These are phyloP conservation scores for Drosophila rellima DNA, from an alignment of 2,888 invertebrate species.

Conservation along the genomic window DNA sequence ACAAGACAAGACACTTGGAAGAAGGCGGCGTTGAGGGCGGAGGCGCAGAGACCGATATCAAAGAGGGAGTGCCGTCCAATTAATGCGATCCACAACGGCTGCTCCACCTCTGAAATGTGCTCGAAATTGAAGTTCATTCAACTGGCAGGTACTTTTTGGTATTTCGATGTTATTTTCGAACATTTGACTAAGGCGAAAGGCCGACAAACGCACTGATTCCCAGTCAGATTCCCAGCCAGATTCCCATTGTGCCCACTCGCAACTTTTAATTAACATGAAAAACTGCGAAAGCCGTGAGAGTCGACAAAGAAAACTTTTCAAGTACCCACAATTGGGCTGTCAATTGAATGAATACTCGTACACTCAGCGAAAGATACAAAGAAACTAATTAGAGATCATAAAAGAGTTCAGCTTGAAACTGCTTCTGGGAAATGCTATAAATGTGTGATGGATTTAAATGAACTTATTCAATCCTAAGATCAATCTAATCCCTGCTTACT, in stretches of 20 bases:
- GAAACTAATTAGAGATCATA: slow-evolving; percentile 2
- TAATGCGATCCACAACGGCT: slow-evolving; percentile 41
- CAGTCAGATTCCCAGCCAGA: slow-evolving; percentile 34
- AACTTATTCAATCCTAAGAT: neutral
- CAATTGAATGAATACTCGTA: slow-evolving; percentile 13
- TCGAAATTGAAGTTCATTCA: slow-evolving; percentile 62
- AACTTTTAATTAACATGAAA: slow-evolving; percentile 45
- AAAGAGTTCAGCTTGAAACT: neutral
- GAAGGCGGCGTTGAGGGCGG: slow-evolving; percentile 21
- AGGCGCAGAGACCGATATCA: slow-evolving; percentile 37
- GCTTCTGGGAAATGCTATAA: slow-evolving; percentile 4
- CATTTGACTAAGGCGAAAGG: slow-evolving; percentile 33
- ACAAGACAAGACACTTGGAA: slow-evolving; percentile 19
- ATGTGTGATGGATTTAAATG: neutral
- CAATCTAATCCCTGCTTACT: no score
- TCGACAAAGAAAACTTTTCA: slow-evolving; percentile 31
- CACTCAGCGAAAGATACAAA: slow-evolving; percentile 33
- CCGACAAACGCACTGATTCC: slow-evolving; percentile 30
- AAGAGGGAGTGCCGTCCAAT: slow-evolving; percentile 59
- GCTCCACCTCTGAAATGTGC: slow-evolving; percentile 32
- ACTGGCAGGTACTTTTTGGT: slow-evolving; percentile 37
- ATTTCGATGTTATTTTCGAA: slow-evolving; percentile 50
- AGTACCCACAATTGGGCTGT: neutral
- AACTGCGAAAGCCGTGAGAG: slow-evolving; percentile 15
- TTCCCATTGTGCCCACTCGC: slow-evolving; percentile 26